Percentiles rank a stretch among this genome's conserved stretches.
These are phyloP conservation scores for Colistium nudipinnis DNA, from an alignment of 2,113 vertebrate genomes.

Conservation along the genomic window DNA sequence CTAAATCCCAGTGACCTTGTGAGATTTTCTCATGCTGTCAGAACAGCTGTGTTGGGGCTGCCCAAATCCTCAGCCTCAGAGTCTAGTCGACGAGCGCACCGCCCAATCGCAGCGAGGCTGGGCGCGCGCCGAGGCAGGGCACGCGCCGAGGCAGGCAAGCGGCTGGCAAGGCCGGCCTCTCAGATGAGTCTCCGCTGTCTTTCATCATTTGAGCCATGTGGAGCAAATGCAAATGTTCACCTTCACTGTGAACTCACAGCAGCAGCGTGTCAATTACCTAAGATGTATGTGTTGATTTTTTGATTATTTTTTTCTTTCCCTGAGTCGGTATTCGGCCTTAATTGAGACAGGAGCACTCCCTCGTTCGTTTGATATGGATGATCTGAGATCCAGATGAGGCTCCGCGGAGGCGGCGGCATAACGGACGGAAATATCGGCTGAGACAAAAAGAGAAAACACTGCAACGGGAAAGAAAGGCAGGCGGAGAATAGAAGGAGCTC, in stretches of 20 bases:
- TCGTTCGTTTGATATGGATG: conserved; percentile 41
- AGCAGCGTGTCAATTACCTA: conserved; percentile 1
- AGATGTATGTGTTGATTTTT: too few relatives aligned
- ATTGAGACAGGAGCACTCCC: conserved; percentile 35
- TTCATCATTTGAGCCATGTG: conserved; percentile 14
- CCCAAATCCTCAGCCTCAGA: conserved; percentile 39
- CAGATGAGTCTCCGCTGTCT: conserved; percentile 8
- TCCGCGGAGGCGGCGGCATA: conserved; percentile 14
- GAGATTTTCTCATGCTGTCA: conserved; percentile 10
- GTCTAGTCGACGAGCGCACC: background rate
- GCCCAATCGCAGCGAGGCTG: conserved; percentile 31
- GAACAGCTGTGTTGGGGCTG: conserved; percentile 23
- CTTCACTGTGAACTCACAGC: conserved; percentile 7
- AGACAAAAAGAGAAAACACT: conserved; percentile 13
- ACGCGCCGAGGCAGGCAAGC: background rate
- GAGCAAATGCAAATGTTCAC: conserved; percentile 13
- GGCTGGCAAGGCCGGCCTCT: background rate
- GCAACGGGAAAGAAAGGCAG: conserved; percentile 12
- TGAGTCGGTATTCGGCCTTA: conserved; percentile 30
- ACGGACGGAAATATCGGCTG: conserved; percentile 10
- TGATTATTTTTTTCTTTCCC: background rate
- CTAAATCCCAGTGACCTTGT: conserved; percentile 20
- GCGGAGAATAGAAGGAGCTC: background rate
- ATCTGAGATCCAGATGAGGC: conserved; percentile 37
- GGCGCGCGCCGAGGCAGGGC: background rate